A percentile compares a stretch with the other conserved stretches of the same genome.
These are phyloP conservation scores for Apeltes quadracus DNA, from an alignment of 2,113 vertebrate genomes.

Conservation along the genomic window DNA sequence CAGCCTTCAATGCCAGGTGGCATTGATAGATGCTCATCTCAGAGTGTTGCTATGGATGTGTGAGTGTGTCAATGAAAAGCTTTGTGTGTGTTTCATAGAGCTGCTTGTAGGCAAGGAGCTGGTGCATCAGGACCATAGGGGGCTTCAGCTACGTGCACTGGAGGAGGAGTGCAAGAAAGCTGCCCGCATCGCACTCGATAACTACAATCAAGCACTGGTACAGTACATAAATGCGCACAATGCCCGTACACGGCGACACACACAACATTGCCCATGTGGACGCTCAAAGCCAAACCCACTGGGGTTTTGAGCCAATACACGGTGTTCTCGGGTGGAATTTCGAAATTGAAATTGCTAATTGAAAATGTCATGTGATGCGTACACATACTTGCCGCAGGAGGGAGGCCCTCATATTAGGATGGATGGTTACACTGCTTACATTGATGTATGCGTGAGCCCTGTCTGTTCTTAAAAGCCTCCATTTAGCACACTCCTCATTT, in stretches of 20 bases:
- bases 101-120: slow-evolving; percentile 54
- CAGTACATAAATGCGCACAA: slow-evolving; percentile 21
- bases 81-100: slow-evolving; percentile 64
- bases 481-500: slow-evolving; percentile 51
- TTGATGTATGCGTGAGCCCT: slow-evolving; percentile 57
- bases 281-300: slow-evolving; percentile 40
- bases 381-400: slow-evolving; percentile 44
- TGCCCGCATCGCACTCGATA: slow-evolving; percentile 53
- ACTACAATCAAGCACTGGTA: slow-evolving; percentile 81
- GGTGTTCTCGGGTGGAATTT: slow-evolving; percentile 50
- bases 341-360: slow-evolving; percentile 57
- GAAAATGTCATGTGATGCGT: slow-evolving; percentile 67
- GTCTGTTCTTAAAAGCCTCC: slow-evolving; percentile 46
- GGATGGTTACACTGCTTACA: slow-evolving; percentile 50
- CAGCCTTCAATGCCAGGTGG: slow-evolving; percentile 55
- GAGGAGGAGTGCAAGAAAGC: slow-evolving; percentile 74
- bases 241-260: slow-evolving; percentile 31
- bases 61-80: slow-evolving; percentile 35
- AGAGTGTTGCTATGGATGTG: slow-evolving; percentile 39
- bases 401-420: slow-evolving; percentile 28
- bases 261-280: slow-evolving; percentile 35
- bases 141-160: slow-evolving; percentile 52
- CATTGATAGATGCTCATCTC: slow-evolving; percentile 67
- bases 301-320: slow-evolving; percentile 37
- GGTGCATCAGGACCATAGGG: slow-evolving; percentile 66